These are phyloP conservation scores for Oceanodroma leucorhoa DNA, from an alignment of 2,797 vertebrate species.

Conservation along the genomic window DNA sequence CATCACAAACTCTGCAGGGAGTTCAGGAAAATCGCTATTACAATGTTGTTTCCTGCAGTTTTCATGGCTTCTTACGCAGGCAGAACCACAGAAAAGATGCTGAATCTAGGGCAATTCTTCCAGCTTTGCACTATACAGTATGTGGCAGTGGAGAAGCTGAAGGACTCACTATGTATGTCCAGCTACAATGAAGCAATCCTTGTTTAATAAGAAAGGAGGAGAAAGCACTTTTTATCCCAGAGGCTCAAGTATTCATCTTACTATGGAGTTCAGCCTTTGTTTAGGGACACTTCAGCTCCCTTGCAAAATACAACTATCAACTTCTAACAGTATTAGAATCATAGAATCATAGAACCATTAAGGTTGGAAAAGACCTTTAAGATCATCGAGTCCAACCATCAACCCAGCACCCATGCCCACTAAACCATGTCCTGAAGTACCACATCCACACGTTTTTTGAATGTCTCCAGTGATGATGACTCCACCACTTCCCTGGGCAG, in stretches of 20 bases:
- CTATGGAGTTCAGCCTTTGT: not conserved
- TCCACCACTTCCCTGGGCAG: no score
- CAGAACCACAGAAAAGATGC: not conserved
- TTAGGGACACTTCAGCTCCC: not conserved
- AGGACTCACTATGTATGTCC: not conserved
- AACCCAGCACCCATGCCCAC: no score
- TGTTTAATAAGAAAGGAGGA: not conserved
- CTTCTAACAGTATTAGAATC: not conserved
- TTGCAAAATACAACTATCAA: not conserved
- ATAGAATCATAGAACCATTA: no score
- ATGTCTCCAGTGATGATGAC: no score
- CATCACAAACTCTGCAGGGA: slow-evolving; percentile 1
- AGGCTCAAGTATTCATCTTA: not conserved
- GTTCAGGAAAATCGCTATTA: not conserved
- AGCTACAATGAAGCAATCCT: not conserved
- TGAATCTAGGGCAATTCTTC: slow-evolving; percentile 32
- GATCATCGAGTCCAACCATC: no score
- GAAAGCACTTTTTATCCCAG: not conserved
- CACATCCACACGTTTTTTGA: no score
- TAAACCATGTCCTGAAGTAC: no score
- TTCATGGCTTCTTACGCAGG: slow-evolving; percentile 7
- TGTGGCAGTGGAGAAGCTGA: not conserved
- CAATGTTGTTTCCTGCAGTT: not conserved
- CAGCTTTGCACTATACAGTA: not conserved
- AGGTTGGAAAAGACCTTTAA: no score